Percentiles rank a stretch among this genome's conserved stretches.
These are phyloP conservation scores for Byasa hedistus DNA, from an alignment of 2,888 invertebrate species.

Conservation along the genomic window DNA sequence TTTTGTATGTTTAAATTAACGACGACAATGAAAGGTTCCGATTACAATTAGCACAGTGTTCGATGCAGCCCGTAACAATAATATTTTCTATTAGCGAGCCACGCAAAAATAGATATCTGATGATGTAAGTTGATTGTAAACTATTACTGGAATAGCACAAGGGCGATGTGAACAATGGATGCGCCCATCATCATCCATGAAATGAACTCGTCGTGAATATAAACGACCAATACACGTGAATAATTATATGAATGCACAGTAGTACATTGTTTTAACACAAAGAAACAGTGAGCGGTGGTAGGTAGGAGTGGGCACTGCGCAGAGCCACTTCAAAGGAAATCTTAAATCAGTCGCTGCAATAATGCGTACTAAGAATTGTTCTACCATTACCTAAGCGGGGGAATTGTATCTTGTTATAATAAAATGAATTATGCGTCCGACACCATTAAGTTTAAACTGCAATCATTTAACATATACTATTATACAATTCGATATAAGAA, in stretches of 20 bases:
- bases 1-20: too few species aligned
- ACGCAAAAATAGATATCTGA: constrained; percentile 6
- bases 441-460: constrained; percentile 1
- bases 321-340: constrained; percentile 27
- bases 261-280: constrained; percentile 18
- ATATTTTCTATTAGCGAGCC: not conserved
- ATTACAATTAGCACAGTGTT: too few species aligned
- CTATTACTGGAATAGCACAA: constrained; percentile 7
- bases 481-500: not conserved
- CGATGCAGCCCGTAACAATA: not conserved
- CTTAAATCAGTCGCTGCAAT: constrained; percentile 29
- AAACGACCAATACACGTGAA: constrained; percentile 5
- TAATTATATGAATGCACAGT: constrained; percentile 14
- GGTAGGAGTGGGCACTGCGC: constrained; percentile 14
- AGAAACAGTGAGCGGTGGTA: constrained; percentile 17
- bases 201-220: constrained; percentile 16
- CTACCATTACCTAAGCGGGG: constrained; percentile 13
- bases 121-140: constrained; percentile 12
- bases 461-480: not conserved
- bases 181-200: constrained; percentile 12
- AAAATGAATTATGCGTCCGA: not conserved
- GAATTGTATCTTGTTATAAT: constrained; percentile 11
- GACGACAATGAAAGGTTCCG: too few species aligned
- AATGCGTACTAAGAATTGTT: constrained; percentile 21
- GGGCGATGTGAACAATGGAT: constrained; percentile 11